These are phyloP conservation scores for Alosa alosa DNA, from an alignment of 2,113 vertebrate genomes.

Conservation along the genomic window DNA sequence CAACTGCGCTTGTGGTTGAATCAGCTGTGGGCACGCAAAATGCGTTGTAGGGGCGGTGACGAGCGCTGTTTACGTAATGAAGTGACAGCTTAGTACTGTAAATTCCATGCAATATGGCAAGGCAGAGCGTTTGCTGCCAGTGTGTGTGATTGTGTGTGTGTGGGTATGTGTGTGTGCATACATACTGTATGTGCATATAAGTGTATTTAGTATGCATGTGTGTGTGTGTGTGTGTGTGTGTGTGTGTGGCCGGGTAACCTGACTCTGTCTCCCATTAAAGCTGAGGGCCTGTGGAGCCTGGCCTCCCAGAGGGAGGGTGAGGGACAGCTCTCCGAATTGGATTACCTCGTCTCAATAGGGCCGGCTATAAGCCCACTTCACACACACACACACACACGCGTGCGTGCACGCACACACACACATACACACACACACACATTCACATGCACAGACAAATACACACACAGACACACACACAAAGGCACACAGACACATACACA, in stretches of 20 bases:
- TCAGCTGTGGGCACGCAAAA: too few relatives aligned
- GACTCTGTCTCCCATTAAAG: neutral
- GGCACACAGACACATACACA: too few relatives aligned
- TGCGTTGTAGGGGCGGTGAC: too few relatives aligned
- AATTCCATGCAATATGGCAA: too few relatives aligned
- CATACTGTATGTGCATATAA: neutral
- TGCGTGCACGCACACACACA: too few relatives aligned
- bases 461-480: too few relatives aligned
- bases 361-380: constrained; percentile 23
- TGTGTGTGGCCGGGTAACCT: neutral
- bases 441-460: neutral
- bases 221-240: neutral
- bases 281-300: neutral
- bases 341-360: constrained; percentile 40
- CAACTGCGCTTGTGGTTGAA: too few relatives aligned
- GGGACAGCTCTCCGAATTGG: constrained; percentile 38
- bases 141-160: neutral
- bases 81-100: too few relatives aligned
- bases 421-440: neutral
- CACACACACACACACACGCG: neutral
- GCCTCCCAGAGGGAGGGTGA: neutral
- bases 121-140: too few relatives aligned
- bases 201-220: neutral
- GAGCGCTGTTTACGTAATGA: too few relatives aligned
- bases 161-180: neutral